Conservation (phyloP, 1,140 invertebrate genomes). For the Caenorhabditis briggsae region DNA sequence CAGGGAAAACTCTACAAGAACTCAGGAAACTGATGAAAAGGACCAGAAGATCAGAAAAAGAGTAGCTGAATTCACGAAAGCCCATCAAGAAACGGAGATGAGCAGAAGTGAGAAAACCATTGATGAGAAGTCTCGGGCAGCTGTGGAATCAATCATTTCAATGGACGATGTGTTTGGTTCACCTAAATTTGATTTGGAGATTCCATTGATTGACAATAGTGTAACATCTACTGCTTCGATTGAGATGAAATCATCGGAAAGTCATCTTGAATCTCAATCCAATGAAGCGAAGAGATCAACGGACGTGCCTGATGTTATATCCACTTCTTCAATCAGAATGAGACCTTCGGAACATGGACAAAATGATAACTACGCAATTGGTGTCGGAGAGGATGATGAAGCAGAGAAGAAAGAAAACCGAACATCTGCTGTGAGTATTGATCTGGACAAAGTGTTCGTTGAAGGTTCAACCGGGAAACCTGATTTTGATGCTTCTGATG, state of each 20-base stretch:
- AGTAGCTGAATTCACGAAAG: background rate
- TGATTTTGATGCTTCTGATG: background rate
- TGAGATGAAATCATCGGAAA: background rate
- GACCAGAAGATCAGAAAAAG: background rate
- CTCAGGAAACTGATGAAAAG: background rate
- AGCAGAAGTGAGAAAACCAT: background rate
- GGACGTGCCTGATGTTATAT: background rate
- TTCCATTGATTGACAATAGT: background rate
- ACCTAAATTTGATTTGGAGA: background rate
- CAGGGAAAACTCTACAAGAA: background rate
- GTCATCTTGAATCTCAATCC: background rate
- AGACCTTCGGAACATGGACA: background rate
- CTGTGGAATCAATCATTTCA: background rate
- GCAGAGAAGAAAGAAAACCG: background rate
- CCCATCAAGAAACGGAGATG: background rate
- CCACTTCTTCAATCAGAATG: background rate
- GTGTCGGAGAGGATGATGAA: background rate
- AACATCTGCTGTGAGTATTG: constrained; percentile 5
- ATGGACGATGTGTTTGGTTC: background rate
- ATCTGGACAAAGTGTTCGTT: constrained; percentile 25
- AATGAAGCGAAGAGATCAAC: background rate
- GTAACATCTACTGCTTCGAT: constrained; percentile 15
- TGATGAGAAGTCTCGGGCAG: background rate
- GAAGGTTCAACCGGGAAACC: background rate
- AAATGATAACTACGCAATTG: background rate